These are phyloP conservation scores for Trichomalopsis sarcophagae DNA, from an alignment of 1,140 invertebrate species.

Conservation along the genomic window DNA sequence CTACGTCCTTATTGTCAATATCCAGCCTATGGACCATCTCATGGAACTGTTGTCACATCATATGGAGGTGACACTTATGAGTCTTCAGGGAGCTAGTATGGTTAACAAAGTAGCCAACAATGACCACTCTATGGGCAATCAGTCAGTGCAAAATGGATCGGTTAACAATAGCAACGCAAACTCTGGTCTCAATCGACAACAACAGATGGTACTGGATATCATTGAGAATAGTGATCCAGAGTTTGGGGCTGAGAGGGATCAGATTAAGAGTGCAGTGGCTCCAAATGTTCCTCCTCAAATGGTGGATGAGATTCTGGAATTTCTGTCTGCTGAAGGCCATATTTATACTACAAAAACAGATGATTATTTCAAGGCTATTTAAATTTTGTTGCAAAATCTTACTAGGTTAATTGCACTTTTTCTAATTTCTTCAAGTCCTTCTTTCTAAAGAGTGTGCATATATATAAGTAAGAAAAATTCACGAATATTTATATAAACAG, in stretches of 20 bases:
- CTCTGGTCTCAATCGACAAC: constrained; percentile 59
- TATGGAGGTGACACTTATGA: constrained; percentile 60
- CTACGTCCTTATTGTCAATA: constrained; percentile 62
- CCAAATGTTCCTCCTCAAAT: constrained; percentile 53
- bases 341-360: constrained; percentile 73
- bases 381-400: constrained; percentile 39
- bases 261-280: constrained; percentile 59
- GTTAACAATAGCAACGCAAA: not conserved
- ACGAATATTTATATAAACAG: not conserved
- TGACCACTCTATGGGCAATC: constrained; percentile 27
- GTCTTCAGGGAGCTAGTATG: constrained; percentile 56
- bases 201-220: constrained; percentile 64
- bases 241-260: constrained; percentile 64
- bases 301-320: constrained; percentile 69
- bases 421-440: not conserved
- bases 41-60: constrained; percentile 64
- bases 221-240: constrained; percentile 64
- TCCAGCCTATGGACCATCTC: constrained; percentile 60
- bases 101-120: constrained; percentile 41
- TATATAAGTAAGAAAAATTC: not conserved
- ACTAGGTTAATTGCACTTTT: not conserved
- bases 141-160: not conserved
- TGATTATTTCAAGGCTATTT: constrained; percentile 71
- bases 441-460: not conserved
- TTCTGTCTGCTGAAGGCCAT: constrained; percentile 70